These are phyloP conservation scores for Quadroppia sp. DNA, from an alignment of 2,888 invertebrate genomes.

Conservation along the genomic window DNA sequence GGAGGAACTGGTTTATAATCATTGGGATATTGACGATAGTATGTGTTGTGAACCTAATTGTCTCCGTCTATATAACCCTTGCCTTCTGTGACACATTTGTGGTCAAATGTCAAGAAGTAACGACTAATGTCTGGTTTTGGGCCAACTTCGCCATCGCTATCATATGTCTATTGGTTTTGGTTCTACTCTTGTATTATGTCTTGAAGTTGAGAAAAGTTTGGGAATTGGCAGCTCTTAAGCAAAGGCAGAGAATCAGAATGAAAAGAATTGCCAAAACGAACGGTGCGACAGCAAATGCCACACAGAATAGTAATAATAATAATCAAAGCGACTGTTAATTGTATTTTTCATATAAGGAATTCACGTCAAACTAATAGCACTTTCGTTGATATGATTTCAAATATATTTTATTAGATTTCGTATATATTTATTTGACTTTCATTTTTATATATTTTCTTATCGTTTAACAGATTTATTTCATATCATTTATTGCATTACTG, in stretches of 20 bases:
- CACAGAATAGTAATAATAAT: not conserved
- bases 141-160: not conserved
- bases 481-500: no score
- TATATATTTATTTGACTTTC: no score
- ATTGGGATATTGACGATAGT: constrained; percentile 4
- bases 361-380: no score
- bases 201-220: constrained; percentile 13
- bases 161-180: not conserved
- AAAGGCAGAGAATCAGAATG: constrained; percentile 6
- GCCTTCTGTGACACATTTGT: not conserved
- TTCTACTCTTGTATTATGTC: constrained; percentile 6
- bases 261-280: not conserved
- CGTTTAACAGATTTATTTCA: no score
- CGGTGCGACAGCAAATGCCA: not conserved
- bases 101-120: not conserved
- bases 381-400: no score
- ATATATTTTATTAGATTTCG: no score
- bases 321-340: not conserved
- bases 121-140: not conserved
- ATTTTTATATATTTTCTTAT: no score
- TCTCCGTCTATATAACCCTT: not conserved
- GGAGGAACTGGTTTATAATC: not conserved
- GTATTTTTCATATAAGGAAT: no score
- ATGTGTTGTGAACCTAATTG: constrained; percentile 19
- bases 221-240: constrained; percentile 17